phyloP scores from a whole-genome alignment of 2,797 vertebrate genomes.

The Paedocypris micromegethes region DNA sequence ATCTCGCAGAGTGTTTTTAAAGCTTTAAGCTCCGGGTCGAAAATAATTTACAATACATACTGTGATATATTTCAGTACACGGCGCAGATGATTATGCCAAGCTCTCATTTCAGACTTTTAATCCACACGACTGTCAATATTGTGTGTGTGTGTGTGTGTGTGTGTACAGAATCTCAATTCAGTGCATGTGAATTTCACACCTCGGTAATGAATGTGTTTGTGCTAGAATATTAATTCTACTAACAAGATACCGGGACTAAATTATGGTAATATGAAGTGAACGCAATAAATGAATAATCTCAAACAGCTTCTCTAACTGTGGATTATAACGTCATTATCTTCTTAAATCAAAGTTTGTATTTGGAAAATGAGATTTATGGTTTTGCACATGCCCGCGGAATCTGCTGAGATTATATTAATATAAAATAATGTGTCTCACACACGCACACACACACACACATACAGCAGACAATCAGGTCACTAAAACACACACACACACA shows the following conservation, averaged over 20 bases:
- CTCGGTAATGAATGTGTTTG: too few species aligned
- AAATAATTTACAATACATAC: constrained; percentile 5
- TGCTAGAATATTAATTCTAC: too few species aligned
- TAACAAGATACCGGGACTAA: too few species aligned
- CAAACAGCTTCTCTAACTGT: neutral
- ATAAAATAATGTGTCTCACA: too few species aligned
- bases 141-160: neutral
- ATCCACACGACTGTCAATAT: neutral
- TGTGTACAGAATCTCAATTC: too few species aligned
- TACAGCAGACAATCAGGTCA: too few species aligned
- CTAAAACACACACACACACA: too few species aligned
- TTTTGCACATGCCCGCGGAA: too few species aligned
- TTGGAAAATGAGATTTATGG: neutral
- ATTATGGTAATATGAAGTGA: neutral
- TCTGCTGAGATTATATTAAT: too few species aligned
- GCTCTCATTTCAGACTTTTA: constrained; percentile 13
- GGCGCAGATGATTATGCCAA: constrained; percentile 1
- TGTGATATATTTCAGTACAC: neutral
- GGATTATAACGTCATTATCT: neutral
- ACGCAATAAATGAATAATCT: neutral
- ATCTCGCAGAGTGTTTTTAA: constrained; percentile 29
- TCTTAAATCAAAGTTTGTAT: neutral
- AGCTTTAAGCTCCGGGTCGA: constrained; percentile 17
- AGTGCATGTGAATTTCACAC: too few species aligned
- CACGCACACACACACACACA: too few species aligned